Conservation (phyloP, 2,113 vertebrate genomes). For the Caranx ignobilis region DNA sequence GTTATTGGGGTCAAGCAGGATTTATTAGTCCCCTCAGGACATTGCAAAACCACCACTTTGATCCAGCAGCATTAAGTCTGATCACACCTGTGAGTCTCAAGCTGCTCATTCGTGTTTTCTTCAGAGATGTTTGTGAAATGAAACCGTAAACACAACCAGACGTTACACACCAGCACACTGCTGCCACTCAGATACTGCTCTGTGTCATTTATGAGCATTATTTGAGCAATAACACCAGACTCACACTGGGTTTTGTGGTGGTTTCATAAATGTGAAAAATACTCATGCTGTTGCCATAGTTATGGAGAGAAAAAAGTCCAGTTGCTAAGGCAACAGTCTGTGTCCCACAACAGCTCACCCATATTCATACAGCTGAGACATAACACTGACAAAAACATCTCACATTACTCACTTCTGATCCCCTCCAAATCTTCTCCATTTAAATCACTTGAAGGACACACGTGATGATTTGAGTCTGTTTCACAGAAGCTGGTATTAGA, state of each 20-base stretch:
- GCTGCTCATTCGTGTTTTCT: not conserved
- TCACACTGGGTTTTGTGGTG: not conserved
- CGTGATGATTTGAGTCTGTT: slow-evolving; percentile 40
- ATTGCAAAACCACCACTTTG: slow-evolving; percentile 11
- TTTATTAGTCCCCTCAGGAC: slow-evolving; percentile 1
- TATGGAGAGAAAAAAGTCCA: not conserved
- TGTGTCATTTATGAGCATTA: not conserved
- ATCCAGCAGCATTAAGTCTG: slow-evolving; percentile 9
- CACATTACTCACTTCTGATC: not conserved
- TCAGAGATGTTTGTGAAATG: not conserved
- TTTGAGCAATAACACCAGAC: not conserved
- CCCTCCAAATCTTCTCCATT: not conserved
- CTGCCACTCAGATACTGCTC: not conserved
- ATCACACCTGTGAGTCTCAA: not conserved
- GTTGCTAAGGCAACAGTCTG: slow-evolving; percentile 32
- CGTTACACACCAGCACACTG: not conserved
- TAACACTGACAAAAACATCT: not conserved
- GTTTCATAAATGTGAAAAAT: slow-evolving; percentile 30
- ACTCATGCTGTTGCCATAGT: slow-evolving; percentile 32
- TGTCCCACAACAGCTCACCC: not conserved
- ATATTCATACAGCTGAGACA: slow-evolving; percentile 10
- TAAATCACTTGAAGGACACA: slow-evolving; percentile 6
- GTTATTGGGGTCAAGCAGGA: slow-evolving; percentile 16
- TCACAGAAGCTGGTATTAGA: slow-evolving; percentile 37
- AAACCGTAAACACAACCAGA: not conserved